Evolutionary conservation across 2,888 invertebrate species (phyloP), one percentile per base, ranked within the genome.

Genomic region (Perithous albicinctus): DNA sequence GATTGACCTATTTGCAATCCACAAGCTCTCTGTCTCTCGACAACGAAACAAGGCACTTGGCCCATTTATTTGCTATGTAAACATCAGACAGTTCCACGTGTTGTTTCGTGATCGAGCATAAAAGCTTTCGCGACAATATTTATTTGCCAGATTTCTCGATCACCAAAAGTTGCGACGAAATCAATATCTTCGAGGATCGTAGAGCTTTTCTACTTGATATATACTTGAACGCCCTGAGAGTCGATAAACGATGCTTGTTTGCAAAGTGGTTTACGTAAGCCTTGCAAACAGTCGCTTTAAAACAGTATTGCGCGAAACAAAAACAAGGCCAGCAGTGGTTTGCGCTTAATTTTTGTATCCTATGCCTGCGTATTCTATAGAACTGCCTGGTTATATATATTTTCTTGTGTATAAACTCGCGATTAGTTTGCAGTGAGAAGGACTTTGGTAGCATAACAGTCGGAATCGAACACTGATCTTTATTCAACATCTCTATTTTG

Each of bases 1-100:
- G 80, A 80, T 83, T 80, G 74, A 80, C 83, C 80, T 56, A 63
- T 78, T 73, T 77, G 46, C 64, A 66, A 67, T 51, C 66, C 48
- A 66, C 41, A 51, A 66, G 61, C 51, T 23, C 23, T 29, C 48
- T 48, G 7, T 5, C n/a, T n/a, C n/a, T n/a, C n/a, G 18, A 38
- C 51, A 10, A 54, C 15, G 18, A 63, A 56, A 78, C 38, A 8
- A 20, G n/a, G 7, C 18, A 5, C n/a, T 29, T 63, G 29, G 41
- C 26, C 26, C 51, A 63, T 72, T 78, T 64, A 64, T 56, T 72
- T 32, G 41, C 43, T 23, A 18, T 35, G 20, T 64, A 26, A 66
- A 73, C 46, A 51, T 54, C 10, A 12, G 32, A 67, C 43, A 26
- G 29, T 35, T 20, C 15, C 7, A 59, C 12, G 46, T 8, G 32